Evolutionary conservation across 2,797 vertebrate genomes (phyloP).

Genomic region (Liasis olivaceus): DNA sequence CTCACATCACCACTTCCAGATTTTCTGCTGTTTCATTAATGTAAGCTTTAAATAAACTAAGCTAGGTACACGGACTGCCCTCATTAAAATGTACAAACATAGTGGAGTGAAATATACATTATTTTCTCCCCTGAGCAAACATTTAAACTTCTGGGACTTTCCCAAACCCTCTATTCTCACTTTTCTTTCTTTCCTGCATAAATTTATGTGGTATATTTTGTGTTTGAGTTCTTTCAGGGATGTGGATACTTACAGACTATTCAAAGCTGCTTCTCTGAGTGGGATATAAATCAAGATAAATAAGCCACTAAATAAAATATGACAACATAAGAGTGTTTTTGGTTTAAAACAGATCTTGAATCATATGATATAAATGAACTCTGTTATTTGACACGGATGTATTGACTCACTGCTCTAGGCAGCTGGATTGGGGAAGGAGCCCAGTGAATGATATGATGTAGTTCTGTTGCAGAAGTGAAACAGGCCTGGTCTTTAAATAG

Average conservation of each 20-base stretch:
- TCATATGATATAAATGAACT: background rate
- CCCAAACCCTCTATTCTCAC: background rate
- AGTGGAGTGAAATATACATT: background rate
- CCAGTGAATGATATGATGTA: background rate
- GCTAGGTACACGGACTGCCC: background rate
- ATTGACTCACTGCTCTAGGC: background rate
- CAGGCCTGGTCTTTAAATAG: background rate
- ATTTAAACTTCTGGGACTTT: background rate
- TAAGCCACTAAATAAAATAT: slow-evolving; percentile 18
- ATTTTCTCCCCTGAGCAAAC: background rate
- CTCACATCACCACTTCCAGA: background rate
- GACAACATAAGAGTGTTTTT: slow-evolving; percentile 7
- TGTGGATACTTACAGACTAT: background rate
- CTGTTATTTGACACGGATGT: background rate
- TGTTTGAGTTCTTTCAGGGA: background rate
- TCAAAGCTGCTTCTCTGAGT: slow-evolving; percentile 16
- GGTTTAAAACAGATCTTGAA: slow-evolving; percentile 5
- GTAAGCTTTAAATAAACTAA: background rate
- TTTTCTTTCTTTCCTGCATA: background rate
- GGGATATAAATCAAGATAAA: slow-evolving; percentile 30
- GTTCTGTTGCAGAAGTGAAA: background rate
- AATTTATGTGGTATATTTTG: background rate
- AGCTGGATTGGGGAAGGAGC: background rate
- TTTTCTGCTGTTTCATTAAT: background rate
- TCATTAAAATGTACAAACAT: background rate